phyloP scores from a whole-genome alignment of 1,140 invertebrate genomes.

The Caerostris extrusa region DNA sequence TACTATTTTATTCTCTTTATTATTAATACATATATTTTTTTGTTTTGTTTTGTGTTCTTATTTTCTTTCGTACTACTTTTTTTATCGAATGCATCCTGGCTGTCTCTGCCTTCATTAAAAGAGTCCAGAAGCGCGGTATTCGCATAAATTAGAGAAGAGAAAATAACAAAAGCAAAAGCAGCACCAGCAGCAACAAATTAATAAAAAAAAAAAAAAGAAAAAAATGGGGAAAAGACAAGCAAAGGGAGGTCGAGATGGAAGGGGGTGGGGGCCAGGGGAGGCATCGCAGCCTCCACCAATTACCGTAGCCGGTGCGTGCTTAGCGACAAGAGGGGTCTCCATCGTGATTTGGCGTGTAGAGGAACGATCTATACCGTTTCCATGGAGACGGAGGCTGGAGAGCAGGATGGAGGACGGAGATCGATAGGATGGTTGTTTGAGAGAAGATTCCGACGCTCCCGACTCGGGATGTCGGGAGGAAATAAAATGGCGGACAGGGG shows the following conservation, averaged over 20 bases:
- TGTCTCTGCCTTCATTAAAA: constrained; percentile 70
- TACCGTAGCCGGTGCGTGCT: constrained; percentile 64
- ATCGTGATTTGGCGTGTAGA: constrained; percentile 75
- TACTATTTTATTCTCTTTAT: constrained; percentile 41
- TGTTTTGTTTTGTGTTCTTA: background rate
- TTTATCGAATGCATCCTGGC: constrained; percentile 64
- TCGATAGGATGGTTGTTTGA: constrained; percentile 73
- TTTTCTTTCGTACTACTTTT: background rate
- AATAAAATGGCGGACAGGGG: constrained; percentile 70
- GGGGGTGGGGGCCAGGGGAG: background rate
- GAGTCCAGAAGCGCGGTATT: background rate
- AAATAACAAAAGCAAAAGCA: constrained; percentile 45
- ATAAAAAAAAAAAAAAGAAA: constrained; percentile 11
- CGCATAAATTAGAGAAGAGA: constrained; percentile 71
- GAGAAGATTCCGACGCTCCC: constrained; percentile 50
- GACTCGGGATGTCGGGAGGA: constrained; percentile 49
- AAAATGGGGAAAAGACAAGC: background rate
- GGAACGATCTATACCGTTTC: constrained; percentile 75
- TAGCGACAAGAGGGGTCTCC: constrained; percentile 72
- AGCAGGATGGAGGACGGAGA: constrained; percentile 72
- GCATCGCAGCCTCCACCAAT: constrained; percentile 47
- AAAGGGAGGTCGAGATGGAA: background rate
- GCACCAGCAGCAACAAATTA: constrained; percentile 25
- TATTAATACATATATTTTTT: constrained; percentile 52
- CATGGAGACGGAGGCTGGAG: constrained; percentile 69